phyloP scores from a whole-genome alignment of 2,888 invertebrate genomes.

The Anodontia alba region DNA sequence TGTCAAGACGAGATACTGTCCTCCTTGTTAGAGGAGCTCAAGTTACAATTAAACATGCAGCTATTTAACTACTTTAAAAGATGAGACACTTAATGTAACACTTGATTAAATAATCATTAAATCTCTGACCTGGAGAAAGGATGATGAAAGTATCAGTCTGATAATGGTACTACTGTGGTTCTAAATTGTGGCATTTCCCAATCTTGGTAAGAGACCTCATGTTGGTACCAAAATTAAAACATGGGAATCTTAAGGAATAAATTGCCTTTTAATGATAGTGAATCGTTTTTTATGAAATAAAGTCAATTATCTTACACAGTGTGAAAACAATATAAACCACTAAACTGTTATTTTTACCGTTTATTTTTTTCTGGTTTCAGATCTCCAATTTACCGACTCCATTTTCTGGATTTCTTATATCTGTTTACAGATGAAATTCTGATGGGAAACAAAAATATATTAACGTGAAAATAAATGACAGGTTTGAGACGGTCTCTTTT shows the following conservation, averaged over 20 bases:
- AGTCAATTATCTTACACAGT: conserved; percentile 9
- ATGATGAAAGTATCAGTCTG: neutral
- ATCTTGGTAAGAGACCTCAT: neutral
- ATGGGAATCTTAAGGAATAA: neutral
- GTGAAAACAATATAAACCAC: neutral
- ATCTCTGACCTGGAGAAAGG: neutral
- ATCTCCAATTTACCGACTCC: too few relatives aligned
- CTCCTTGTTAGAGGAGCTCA: neutral
- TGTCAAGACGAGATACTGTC: neutral
- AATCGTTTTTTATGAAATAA: neutral
- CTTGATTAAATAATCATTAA: conserved; percentile 18
- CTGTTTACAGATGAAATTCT: too few relatives aligned
- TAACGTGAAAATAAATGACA: too few relatives aligned
- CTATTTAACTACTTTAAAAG: conserved; percentile 10
- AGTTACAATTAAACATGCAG: conserved; percentile 16
- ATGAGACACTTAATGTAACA: conserved; percentile 12
- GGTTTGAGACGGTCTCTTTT: too few relatives aligned
- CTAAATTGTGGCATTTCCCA: neutral
- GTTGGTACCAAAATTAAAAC: conserved; percentile 5
- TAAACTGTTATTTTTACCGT: too few relatives aligned
- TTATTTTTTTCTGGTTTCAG: too few relatives aligned
- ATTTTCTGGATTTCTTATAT: too few relatives aligned
- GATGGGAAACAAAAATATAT: too few relatives aligned
- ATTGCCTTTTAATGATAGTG: neutral
- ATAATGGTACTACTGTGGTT: neutral